phyloP scores from a whole-genome alignment of 2,797 vertebrate species.

The Acrocephalus scirpaceus region DNA sequence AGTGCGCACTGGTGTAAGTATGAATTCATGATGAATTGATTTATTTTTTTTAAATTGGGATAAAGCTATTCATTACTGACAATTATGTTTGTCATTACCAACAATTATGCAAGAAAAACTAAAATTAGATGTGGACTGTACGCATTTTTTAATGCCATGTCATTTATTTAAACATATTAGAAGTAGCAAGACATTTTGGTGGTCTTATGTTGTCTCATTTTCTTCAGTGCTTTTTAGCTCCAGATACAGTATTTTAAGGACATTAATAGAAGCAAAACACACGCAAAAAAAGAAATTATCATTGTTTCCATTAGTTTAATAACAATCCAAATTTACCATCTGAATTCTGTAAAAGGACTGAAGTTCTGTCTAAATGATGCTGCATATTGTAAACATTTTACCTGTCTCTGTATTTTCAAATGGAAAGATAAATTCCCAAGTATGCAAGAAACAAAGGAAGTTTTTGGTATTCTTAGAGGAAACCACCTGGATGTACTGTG shows the following conservation, averaged over 20 bases:
- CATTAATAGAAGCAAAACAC: neutral
- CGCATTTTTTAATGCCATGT: neutral
- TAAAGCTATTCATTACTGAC: neutral
- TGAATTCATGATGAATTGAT: neutral
- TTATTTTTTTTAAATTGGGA: neutral
- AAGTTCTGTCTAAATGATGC: neutral
- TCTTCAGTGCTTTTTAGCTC: neutral
- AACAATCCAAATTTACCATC: neutral
- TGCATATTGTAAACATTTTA: neutral
- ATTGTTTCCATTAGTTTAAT: neutral
- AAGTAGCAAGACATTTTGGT: neutral
- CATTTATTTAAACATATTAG: neutral
- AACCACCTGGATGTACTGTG: neutral
- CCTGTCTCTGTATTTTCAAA: neutral
- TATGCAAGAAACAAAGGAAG: neutral
- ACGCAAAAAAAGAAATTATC: neutral
- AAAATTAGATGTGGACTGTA: neutral
- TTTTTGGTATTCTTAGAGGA: neutral
- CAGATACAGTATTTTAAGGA: neutral
- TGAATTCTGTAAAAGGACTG: neutral
- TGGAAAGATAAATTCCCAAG: neutral
- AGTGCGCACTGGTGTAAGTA: neutral
- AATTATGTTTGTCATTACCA: neutral
- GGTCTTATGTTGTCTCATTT: neutral
- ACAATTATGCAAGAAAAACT: neutral